Evolutionary conservation across 1,140 invertebrate genomes (phyloP).

Genomic region (Probaryconus sp.): DNA sequence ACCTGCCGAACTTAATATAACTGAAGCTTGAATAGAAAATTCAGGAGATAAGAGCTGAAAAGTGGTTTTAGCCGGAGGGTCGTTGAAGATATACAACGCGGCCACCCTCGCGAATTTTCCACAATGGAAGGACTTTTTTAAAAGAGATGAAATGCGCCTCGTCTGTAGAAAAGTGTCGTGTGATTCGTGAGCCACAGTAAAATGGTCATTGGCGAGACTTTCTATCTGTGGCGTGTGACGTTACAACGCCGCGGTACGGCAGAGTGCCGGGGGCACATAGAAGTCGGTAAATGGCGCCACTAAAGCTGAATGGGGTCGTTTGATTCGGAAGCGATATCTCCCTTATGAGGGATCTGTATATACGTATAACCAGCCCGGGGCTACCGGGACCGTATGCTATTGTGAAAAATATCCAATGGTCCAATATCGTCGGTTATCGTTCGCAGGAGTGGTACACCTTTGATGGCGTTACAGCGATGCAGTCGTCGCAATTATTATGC

Average conservation of each 20-base stretch:
- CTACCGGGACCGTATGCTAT: slow-evolving; percentile 63
- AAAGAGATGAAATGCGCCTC: slow-evolving; percentile 38
- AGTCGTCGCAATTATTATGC: slow-evolving; percentile 58
- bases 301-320: slow-evolving; percentile 78
- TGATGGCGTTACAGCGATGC: slow-evolving; percentile 44
- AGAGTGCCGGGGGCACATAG: slow-evolving; percentile 71
- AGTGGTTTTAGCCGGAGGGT: slow-evolving; percentile 31
- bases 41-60: slow-evolving; percentile 36
- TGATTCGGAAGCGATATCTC: slow-evolving; percentile 77
- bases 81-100: slow-evolving; percentile 17
- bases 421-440: slow-evolving; percentile 69
- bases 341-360: slow-evolving; percentile 74
- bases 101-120: slow-evolving; percentile 28
- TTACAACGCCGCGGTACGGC: slow-evolving; percentile 51
- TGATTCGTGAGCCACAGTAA: slow-evolving; percentile 55
- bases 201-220: slow-evolving; percentile 69
- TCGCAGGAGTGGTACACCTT: slow-evolving; percentile 43
- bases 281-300: slow-evolving; percentile 73
- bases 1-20: slow-evolving; percentile 5
- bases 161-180: slow-evolving; percentile 46
- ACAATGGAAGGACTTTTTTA: slow-evolving; percentile 51
- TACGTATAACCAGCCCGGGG: slow-evolving; percentile 67
- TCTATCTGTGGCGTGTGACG: slow-evolving; percentile 66
- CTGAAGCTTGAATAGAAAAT: slow-evolving; percentile 23
- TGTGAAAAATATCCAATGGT: slow-evolving; percentile 72